phyloP scores from a whole-genome alignment of 2,888 invertebrate species.

The Pomacea canaliculata region DNA sequence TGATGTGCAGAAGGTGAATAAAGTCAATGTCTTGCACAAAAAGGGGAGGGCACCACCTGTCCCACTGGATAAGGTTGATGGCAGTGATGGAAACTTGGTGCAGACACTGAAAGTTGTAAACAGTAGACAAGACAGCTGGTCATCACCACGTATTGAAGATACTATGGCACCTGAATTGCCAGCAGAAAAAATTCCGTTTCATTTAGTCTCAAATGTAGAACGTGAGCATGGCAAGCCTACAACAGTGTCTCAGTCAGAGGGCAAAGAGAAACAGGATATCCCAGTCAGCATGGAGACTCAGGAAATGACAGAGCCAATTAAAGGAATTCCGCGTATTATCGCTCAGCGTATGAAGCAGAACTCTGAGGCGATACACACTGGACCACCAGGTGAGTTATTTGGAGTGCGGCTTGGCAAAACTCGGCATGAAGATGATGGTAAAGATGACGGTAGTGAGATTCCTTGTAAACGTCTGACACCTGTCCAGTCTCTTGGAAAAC shows the following conservation, averaged over 20 bases:
- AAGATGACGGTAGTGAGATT: conserved; percentile 17
- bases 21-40: conserved; percentile 1
- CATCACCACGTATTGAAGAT: neutral
- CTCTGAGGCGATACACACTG: conserved; percentile 7
- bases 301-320: conserved; percentile 37
- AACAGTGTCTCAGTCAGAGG: neutral
- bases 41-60: conserved; percentile 18
- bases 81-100: neutral
- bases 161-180: neutral
- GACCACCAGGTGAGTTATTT: conserved; percentile 15
- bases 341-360: conserved; percentile 42
- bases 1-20: neutral
- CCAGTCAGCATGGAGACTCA: neutral
- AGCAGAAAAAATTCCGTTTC: neutral
- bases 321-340: conserved; percentile 50
- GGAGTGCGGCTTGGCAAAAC: conserved; percentile 24
- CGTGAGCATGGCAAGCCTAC: too few species aligned
- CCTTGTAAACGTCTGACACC: conserved; percentile 17
- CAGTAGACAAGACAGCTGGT: neutral
- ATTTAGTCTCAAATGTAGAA: neutral
- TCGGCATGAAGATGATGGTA: conserved; percentile 4
- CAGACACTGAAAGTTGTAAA: too few species aligned
- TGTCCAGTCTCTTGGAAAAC: conserved; percentile 4
- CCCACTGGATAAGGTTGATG: neutral
- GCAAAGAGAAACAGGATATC: neutral